Conservation (phyloP, 2,797 vertebrate genomes). For the Picus viridis region DNA sequence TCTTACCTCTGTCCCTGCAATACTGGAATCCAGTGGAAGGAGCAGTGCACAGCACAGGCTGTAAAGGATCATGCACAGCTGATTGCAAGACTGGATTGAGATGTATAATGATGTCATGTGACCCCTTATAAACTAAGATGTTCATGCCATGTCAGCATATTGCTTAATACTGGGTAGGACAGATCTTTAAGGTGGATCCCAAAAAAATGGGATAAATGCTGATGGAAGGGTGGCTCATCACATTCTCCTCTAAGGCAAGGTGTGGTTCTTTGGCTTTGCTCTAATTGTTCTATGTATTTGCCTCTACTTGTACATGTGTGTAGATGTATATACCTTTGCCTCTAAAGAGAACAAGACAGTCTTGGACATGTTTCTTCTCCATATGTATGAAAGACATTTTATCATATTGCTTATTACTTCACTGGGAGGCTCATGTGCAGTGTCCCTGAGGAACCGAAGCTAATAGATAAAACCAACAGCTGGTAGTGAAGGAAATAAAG, state of each 20-base stretch:
- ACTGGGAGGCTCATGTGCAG: neutral
- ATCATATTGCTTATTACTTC: neutral
- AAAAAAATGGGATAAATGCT: neutral
- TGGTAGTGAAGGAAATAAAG: neutral
- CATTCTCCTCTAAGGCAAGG: neutral
- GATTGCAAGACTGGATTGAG: neutral
- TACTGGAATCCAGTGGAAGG: neutral
- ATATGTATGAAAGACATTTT: neutral
- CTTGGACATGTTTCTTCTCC: neutral
- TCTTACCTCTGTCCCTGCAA: accelerated
- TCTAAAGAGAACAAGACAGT: neutral
- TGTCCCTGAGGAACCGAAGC: neutral
- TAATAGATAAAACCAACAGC: neutral
- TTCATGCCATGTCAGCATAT: neutral
- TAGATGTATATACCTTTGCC: neutral
- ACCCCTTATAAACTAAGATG: neutral
- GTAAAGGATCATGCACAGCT: neutral
- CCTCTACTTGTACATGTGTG: neutral
- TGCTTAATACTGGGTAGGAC: neutral
- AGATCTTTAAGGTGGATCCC: neutral
- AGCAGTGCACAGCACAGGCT: neutral
- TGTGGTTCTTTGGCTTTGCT: conserved; percentile 8
- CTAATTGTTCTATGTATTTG: neutral
- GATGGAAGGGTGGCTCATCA: neutral
- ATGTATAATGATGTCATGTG: neutral